These are phyloP conservation scores for Platalea minor DNA, from an alignment of 2,797 vertebrate species.

Conservation along the genomic window DNA sequence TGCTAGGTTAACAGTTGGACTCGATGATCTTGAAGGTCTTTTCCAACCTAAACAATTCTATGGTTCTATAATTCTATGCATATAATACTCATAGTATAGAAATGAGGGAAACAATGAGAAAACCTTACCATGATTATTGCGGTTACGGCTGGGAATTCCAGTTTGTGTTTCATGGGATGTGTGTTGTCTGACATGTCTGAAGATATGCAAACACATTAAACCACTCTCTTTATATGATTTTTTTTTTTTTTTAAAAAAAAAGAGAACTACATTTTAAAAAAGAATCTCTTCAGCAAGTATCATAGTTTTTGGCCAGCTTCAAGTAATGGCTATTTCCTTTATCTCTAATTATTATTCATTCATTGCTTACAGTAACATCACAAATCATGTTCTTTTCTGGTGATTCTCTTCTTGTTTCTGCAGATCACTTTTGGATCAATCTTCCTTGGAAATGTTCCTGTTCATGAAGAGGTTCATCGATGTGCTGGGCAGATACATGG, in stretches of 20 bases:
- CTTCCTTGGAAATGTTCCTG: conserved; percentile 83
- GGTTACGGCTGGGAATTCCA: background rate
- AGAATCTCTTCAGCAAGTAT: background rate
- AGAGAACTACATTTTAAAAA: background rate
- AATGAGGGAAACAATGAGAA: background rate
- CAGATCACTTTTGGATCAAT: conserved; percentile 81
- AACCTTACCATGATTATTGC: background rate
- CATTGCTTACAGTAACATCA: background rate
- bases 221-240: background rate
- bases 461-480: conserved; percentile 64
- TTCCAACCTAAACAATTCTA: too few relatives aligned
- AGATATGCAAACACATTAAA: background rate
- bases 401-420: background rate
- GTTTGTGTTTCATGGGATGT: background rate
- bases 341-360: background rate
- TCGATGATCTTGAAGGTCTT: too few relatives aligned
- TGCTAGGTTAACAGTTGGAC: too few relatives aligned
- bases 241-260: background rate
- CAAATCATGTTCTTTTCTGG: background rate
- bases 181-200: background rate
- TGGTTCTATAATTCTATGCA: background rate
- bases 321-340: background rate
- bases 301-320: background rate
- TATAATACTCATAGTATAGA: background rate
- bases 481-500: conserved; percentile 67